A percentile compares a stretch with the other conserved stretches of the same genome.
These are phyloP conservation scores for Standfussiana lucernea DNA, from an alignment of 2,888 invertebrate species.

Conservation along the genomic window DNA sequence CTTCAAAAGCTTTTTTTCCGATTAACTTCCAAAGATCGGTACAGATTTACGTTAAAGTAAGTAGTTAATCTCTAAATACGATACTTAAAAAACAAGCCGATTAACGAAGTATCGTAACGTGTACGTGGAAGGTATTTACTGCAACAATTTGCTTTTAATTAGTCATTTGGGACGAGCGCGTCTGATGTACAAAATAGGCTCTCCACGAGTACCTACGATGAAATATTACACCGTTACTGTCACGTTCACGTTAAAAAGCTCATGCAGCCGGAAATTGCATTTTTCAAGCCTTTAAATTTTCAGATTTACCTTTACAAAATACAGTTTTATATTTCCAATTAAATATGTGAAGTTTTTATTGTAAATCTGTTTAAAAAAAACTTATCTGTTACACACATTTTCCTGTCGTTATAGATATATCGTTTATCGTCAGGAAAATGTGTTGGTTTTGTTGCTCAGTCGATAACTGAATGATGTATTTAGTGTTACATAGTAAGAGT, in stretches of 20 bases:
- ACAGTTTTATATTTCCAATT: constrained; percentile 20
- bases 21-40: not conserved
- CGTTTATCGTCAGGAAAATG: constrained; percentile 23
- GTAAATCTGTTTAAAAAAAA: not conserved
- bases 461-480: not conserved
- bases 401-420: too few relatives aligned
- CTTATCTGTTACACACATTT: too few relatives aligned
- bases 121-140: not conserved
- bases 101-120: not conserved
- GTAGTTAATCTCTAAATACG: not conserved
- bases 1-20: not conserved
- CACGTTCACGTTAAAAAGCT: constrained; percentile 45
- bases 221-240: constrained; percentile 35
- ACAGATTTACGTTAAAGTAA: not conserved
- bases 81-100: constrained; percentile 1
- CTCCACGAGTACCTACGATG: constrained; percentile 16
- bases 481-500: constrained; percentile 9
- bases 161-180: constrained; percentile 36
- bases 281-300: constrained; percentile 29
- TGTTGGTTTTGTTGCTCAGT: not conserved
- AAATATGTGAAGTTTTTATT: not conserved
- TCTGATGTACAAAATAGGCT: constrained; percentile 31
- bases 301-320: constrained; percentile 5
- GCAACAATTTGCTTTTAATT: constrained; percentile 50
- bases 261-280: constrained; percentile 40